A percentile compares a stretch with the other conserved stretches of the same genome.
These are phyloP conservation scores for Onychomys arenicola DNA, from an alignment of 2,797 vertebrate genomes.

Conservation along the genomic window DNA sequence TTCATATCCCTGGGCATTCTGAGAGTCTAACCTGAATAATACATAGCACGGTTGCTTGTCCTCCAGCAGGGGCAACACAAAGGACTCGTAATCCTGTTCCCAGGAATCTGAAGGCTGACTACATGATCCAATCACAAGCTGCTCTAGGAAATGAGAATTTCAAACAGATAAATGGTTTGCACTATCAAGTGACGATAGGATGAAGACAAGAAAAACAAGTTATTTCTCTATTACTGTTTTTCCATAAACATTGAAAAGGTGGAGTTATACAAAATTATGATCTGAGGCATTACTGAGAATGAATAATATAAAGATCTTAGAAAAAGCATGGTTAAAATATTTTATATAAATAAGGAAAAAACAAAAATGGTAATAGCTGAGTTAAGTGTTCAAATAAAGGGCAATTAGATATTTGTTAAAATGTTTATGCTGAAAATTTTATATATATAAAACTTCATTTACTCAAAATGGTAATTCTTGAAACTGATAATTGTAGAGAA, in stretches of 20 bases:
- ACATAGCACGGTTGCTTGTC: constrained; percentile 95
- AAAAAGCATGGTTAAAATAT: constrained; percentile 13
- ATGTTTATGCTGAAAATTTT: constrained; percentile 17
- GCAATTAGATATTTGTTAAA: constrained; percentile 54
- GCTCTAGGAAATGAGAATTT: constrained; percentile 89
- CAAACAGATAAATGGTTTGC: constrained; percentile 60
- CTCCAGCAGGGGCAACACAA: constrained; percentile 94
- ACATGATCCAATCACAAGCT: constrained; percentile 92
- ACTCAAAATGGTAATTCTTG: constrained; percentile 54
- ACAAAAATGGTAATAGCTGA: constrained; percentile 44
- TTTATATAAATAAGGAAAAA: constrained; percentile 16
- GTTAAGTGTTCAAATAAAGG: background rate
- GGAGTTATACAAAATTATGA: constrained; percentile 16
- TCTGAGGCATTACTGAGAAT: constrained; percentile 5
- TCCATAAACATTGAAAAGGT: background rate
- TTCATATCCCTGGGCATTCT: constrained; percentile 97
- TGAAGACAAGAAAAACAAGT: constrained; percentile 17
- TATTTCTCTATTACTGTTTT: constrained; percentile 28
- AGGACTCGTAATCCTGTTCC: constrained; percentile 96
- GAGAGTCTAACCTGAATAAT: constrained; percentile 96
- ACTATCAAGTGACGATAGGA: constrained; percentile 35
- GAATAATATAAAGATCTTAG: background rate
- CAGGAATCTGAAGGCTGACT: constrained; percentile 91
- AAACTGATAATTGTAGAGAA: constrained; percentile 50
- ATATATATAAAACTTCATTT: background rate